Evolutionary conservation across 2,113 vertebrate species (phyloP), one percentile per base, ranked within the genome.

Genomic region (Ancistrus triradiatus): DNA sequence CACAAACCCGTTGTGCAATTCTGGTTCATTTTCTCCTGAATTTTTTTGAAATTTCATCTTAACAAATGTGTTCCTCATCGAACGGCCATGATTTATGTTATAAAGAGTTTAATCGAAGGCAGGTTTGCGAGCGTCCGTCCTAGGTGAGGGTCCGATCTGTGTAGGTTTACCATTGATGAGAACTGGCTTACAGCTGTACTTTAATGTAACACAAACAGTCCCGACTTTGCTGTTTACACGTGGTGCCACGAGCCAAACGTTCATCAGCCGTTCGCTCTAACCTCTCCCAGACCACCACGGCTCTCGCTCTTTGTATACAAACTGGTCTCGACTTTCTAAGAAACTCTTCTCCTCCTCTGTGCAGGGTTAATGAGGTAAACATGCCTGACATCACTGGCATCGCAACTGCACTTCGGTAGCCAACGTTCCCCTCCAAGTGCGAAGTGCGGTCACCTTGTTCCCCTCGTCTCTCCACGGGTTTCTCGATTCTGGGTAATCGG

Each of bases 301-400:
- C 43, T 49, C 28, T 25, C 42, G 62, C 35, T 19, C 50, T 62
- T 63, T 47, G 60, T 28, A 21, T 24, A 56, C 15, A 64, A 63
- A 57, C 48, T 42, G 35, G 70, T 46, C 43, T 59, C 37, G 24
- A 33, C 52, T 58, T 21, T 65, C 19, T 33, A 63, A 52, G 46
- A 60, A 58, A 38, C 50, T 40, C 9, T n/a, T n/a, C n/a, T n/a
- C n/a, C n/a, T n/a, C n/a, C n/a, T n/a, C 66, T 55, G 61, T 35
- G 63, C 38, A 18, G 15, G 68, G 66, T 66, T 75, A 64, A 71
- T 60, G 40, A 57, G 67, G 52, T 70, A 63, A 76, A 68, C 66
- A 65, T 51, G 58, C 31, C 31, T 71, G 53, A 44, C 47, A 44
- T 57, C 69, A 63, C 50, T 67, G 56, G 74, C 65, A 66, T 35